Evolutionary conservation across 2,113 vertebrate genomes (phyloP), one percentile per base, ranked within the genome.

Genomic region (Anoura caudifer): DNA sequence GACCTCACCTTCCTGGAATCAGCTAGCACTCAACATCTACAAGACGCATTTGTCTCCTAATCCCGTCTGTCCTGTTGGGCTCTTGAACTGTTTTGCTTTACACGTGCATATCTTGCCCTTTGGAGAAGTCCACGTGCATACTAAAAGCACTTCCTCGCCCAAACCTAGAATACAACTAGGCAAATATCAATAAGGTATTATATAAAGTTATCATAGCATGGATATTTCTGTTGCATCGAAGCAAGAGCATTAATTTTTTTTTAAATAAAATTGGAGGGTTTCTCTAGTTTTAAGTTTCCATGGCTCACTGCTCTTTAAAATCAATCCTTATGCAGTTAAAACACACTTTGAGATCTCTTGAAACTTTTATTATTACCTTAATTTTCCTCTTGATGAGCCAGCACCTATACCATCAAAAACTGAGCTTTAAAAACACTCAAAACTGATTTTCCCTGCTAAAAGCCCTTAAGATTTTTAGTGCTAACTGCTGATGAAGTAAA

Each of bases 361-460:
- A 97, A 93, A 84, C 96, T 93, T 97, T 97, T 98, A 98, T 96
- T 95, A 93, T 97, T 90, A 84, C 36, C 12, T 38, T 96, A 94
- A 98, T 95, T 87, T 96, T 96, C 92, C 73, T 97, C 94, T 36
- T 97, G 98, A 97, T 97, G 98, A 97, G 41, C 36, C 72, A 56
- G 84, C 0, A 50, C 84, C 96, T 96, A 70, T 50, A 93, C n/a
- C 65, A 43, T 95, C 94, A 65, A 96, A 93, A 96, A 89, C 90
- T 33, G 90, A 95, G 93, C 76, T 94, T 98, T 63, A 89, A 93
- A 96, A 94, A 77, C 97, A 96, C 97, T 97, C 54, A 43, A 96
- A 94, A 81, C 95, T 97, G 96, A 98, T 97, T 97, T 98, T 91
- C 97, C 77, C 94, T 67, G 94, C 43, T 91, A 85, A 45, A 76